A percentile compares a stretch with the other conserved stretches of the same genome.
Conservation (phyloP, 2,888 invertebrate genomes). For the Cephus pulcher region DNA sequence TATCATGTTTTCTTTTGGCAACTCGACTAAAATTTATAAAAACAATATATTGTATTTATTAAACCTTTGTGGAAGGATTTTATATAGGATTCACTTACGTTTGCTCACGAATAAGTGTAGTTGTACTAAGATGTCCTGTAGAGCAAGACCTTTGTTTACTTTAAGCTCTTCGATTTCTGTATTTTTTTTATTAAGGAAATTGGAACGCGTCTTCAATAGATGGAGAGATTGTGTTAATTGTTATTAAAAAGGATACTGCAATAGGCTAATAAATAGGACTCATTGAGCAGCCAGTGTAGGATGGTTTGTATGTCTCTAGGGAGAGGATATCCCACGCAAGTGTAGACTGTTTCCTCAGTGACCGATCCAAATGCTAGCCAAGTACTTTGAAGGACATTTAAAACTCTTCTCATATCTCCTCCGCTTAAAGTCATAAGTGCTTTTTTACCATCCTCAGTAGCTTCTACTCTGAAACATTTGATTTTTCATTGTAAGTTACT, state of each 20-base stretch:
- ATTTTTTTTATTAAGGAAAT: constrained; percentile 43
- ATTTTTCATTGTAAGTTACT: constrained; percentile 11
- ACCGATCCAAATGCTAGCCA: constrained; percentile 92
- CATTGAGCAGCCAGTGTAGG: constrained; percentile 86
- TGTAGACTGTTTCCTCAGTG: constrained; percentile 91
- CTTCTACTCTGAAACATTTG: constrained; percentile 74
- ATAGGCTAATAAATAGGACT: constrained; percentile 80
- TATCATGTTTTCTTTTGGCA: constrained; percentile 83
- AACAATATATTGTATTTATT: constrained; percentile 13
- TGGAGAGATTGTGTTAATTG: neutral
- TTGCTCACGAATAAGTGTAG: constrained; percentile 88
- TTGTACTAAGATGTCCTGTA: constrained; percentile 94
- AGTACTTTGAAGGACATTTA: constrained; percentile 97
- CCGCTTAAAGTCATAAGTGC: constrained; percentile 90
- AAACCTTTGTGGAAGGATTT: constrained; percentile 6
- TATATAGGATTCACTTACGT: constrained; percentile 73
- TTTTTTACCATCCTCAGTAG: constrained; percentile 88
- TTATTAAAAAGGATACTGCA: constrained; percentile 77
- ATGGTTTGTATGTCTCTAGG: constrained; percentile 90
- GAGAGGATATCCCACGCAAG: constrained; percentile 96
- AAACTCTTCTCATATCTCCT: constrained; percentile 97
- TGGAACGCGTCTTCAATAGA: neutral
- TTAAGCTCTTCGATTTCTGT: constrained; percentile 86
- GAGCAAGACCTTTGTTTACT: constrained; percentile 88
- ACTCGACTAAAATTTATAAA: constrained; percentile 78